Base-by-base conservation (phyloP, 2,888 invertebrate genomes). In the Drosophila colorata region DNA sequence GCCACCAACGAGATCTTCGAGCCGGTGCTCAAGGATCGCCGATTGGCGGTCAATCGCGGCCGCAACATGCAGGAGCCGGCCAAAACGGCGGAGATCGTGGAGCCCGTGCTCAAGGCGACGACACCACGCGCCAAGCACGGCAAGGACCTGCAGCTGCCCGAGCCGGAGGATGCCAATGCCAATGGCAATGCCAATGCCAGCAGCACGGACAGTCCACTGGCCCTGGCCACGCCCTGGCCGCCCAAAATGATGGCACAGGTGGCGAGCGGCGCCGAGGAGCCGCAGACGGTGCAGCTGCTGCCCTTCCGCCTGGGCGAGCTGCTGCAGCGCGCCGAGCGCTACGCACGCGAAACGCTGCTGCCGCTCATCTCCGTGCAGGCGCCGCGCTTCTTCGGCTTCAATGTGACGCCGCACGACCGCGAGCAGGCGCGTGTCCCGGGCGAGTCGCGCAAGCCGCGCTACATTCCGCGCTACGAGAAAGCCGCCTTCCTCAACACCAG, bases 361-460 rank as follows among this genome's bases (percentile, higher is more conserved):
- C 96, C 96, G 0, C 90, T 96, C 6, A 96, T 96, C 9, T 96
- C 96, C 13, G 95, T 95, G 44, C 96, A 96, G 90, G 96, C 96
- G 1, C 96, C 96, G 0, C 95, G 95, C 61, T 94, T 96, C 69
- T 94, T 95, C 9, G 93, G 94, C 75, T 94, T 94, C 73, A 87
- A 89, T 74, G 85, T 90, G 3, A 83, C 78, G 2, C 78, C 85
- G 0, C 72, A 67, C 2, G 81, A 83, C 8, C 72, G 69, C 1
- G 83, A 91, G 2, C 44, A 41, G 4, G 20, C 38, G 8, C 58
- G 67, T 4, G 8, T 2, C 9, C 20, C 49, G 4, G 52, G 66
- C 0, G 85, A 85, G 33, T 80, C 87, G 0, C 88, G 91, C 9
- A 91, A 94, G 92, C 94, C 95, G 0, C 93, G 95, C 52, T 95